A percentile compares a stretch with the other conserved stretches of the same genome.
Conservation (phyloP, 2,797 vertebrate species). For the Heliangelus exortis region DNA sequence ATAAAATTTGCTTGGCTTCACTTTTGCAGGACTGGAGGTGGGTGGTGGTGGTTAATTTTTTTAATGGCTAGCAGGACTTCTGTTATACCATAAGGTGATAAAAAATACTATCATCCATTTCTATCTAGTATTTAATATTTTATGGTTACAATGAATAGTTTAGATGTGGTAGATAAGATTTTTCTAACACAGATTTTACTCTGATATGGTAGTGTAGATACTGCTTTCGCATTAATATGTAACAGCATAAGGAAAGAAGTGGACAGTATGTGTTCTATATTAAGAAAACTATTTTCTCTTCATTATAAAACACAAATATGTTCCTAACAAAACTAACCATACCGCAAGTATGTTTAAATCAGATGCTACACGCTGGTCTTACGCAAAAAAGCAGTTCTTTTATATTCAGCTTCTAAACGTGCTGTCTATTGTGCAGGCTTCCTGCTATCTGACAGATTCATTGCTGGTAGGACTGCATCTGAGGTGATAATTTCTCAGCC, state of each 20-base stretch:
- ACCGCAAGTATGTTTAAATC: constrained; percentile 11
- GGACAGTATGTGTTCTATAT: constrained; percentile 29
- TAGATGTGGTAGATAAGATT: background rate
- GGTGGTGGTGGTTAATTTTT: background rate
- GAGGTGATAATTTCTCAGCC: background rate
- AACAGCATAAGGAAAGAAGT: constrained; percentile 10
- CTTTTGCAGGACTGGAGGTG: background rate
- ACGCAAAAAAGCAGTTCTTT: background rate
- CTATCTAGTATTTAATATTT: background rate
- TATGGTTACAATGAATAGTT: background rate
- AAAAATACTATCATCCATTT: constrained; percentile 23
- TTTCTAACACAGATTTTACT: background rate
- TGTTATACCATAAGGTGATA: background rate
- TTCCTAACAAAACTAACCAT: constrained; percentile 6
- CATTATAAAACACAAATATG: constrained; percentile 19
- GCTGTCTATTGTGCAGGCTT: background rate
- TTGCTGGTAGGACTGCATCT: background rate
- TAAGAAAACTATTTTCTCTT: constrained; percentile 47
- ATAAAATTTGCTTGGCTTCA: background rate
- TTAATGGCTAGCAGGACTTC: background rate
- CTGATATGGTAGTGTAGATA: background rate
- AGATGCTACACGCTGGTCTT: background rate
- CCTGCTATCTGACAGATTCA: background rate
- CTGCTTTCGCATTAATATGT: constrained; percentile 45
- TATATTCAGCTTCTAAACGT: background rate